Percentiles rank a stretch among this genome's conserved stretches.
Evolutionary conservation across 1,140 invertebrate species (phyloP).

Genomic region (Drosophila tropicalis): DNA sequence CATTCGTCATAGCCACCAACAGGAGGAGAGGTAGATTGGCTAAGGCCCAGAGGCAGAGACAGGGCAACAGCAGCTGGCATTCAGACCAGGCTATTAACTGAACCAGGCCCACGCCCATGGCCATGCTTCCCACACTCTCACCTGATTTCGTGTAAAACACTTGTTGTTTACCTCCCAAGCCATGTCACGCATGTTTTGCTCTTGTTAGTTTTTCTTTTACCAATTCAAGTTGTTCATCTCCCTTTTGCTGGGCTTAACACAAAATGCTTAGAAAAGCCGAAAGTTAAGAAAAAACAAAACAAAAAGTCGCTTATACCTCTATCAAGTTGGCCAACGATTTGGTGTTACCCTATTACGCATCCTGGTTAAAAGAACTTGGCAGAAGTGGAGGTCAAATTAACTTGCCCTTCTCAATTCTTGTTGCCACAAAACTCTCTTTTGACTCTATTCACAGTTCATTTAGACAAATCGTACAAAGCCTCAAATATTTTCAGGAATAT

Average conservation of each 20-base stretch:
- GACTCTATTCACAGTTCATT: too few species aligned
- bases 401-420: too few species aligned
- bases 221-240: neutral
- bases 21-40: slow-evolving; percentile 34
- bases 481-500: too few species aligned
- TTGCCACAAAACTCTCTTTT: too few species aligned
- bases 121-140: slow-evolving; percentile 15
- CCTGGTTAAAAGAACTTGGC: too few species aligned
- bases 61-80: slow-evolving; percentile 55
- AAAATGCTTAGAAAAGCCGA: slow-evolving; percentile 7
- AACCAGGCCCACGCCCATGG: slow-evolving; percentile 48
- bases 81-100: slow-evolving; percentile 63
- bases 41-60: neutral
- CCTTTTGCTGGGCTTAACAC: neutral
- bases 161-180: slow-evolving; percentile 59
- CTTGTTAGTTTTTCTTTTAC: slow-evolving; percentile 27
- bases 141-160: slow-evolving; percentile 63
- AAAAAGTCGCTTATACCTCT: too few species aligned
- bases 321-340: too few species aligned
- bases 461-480: too few species aligned
- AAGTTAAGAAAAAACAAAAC: neutral
- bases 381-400: too few species aligned
- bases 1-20: slow-evolving; percentile 69
- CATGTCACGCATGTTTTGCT: slow-evolving; percentile 54
- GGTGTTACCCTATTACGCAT: too few species aligned